A percentile compares a stretch with the other conserved stretches of the same genome.
phyloP scores from a whole-genome alignment of 2,797 vertebrate genomes.

The Dromococcyx pavoninus region DNA sequence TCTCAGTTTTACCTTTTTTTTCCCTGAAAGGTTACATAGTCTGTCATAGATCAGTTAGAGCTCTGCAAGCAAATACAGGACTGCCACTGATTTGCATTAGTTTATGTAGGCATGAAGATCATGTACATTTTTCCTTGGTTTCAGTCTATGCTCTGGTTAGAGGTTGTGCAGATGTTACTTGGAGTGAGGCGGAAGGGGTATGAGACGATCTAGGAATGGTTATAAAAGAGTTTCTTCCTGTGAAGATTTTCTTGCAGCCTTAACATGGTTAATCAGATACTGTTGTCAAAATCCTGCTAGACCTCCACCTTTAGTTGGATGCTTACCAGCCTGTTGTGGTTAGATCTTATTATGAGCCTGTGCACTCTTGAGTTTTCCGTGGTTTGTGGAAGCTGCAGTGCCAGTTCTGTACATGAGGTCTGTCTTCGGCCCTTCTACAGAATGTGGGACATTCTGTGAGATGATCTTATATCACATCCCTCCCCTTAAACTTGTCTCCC shows the following conservation, averaged over 20 bases:
- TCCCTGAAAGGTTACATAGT: background rate
- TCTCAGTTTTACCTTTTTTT: background rate
- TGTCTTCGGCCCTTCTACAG: background rate
- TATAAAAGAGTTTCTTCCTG: background rate
- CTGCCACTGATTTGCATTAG: slow-evolving; percentile 11
- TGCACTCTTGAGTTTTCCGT: slow-evolving; percentile 1
- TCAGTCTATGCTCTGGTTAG: background rate
- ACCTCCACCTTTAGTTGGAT: slow-evolving; percentile 37
- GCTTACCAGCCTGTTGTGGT: slow-evolving; percentile 53
- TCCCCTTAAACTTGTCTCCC: background rate
- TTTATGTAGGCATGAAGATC: background rate
- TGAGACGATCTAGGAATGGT: background rate
- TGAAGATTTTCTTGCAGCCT: background rate
- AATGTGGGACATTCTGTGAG: background rate
- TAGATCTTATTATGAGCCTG: slow-evolving; percentile 43
- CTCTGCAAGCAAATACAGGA: background rate
- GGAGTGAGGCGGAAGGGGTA: background rate
- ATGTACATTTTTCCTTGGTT: background rate
- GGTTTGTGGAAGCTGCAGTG: slow-evolving; percentile 39
- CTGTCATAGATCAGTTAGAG: background rate
- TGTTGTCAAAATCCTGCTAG: slow-evolving; percentile 23
- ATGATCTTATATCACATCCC: background rate
- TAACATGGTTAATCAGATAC: slow-evolving; percentile 17
- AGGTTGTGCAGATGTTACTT: background rate
- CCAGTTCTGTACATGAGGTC: background rate